phyloP scores from a whole-genome alignment of 2,113 vertebrate genomes.

The Deroptyus accipitrinus region DNA sequence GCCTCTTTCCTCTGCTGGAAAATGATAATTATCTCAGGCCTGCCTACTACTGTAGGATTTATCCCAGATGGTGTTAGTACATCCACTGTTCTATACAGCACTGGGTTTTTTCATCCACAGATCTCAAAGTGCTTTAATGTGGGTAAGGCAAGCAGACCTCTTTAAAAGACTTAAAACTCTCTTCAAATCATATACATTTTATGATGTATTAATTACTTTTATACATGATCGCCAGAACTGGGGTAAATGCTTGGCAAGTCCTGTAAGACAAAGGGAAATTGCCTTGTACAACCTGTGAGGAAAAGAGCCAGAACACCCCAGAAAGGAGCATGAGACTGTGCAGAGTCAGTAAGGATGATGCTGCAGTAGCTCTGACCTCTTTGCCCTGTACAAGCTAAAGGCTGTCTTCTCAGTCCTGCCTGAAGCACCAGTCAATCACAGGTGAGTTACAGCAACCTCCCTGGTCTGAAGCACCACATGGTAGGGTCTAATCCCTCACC shows the following conservation, averaged over 20 bases:
- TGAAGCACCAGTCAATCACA: not conserved
- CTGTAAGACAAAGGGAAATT: not conserved
- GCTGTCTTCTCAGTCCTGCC: not conserved
- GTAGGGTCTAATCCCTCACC: not conserved
- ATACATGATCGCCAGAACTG: not conserved
- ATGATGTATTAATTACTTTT: not conserved
- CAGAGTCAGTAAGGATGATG: not conserved
- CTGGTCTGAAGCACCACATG: not conserved
- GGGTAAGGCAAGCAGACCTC: not conserved
- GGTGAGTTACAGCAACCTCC: not conserved
- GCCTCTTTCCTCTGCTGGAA: conserved; percentile 17
- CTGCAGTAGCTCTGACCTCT: not conserved
- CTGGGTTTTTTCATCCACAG: not conserved
- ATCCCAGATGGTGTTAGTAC: not conserved
- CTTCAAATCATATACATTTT: not conserved
- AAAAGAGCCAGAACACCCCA: not conserved
- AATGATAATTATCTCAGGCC: conserved; percentile 15
- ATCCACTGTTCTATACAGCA: conserved; percentile 1
- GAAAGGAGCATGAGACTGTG: not conserved
- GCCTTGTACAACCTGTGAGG: not conserved
- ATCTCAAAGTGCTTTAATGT: not conserved
- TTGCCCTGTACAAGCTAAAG: not conserved
- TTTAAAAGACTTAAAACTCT: not conserved
- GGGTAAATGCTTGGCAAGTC: not conserved
- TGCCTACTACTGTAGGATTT: conserved; percentile 22